Evolutionary conservation across 2,797 vertebrate species (phyloP).

Genomic region (Ptychadena robeensis): DNA sequence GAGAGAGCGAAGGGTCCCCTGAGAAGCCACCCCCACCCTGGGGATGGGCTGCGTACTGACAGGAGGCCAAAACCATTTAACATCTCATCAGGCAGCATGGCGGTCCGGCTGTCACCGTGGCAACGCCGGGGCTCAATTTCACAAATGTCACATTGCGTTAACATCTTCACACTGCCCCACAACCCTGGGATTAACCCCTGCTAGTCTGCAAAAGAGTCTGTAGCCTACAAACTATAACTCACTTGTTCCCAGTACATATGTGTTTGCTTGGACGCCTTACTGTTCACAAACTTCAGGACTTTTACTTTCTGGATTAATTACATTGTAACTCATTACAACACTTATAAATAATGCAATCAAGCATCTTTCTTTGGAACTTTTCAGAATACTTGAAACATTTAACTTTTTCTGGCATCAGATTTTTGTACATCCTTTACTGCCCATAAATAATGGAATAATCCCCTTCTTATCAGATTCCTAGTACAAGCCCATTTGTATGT

Average conservation of each 20-base stretch:
- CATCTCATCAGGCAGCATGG: conserved; percentile 97
- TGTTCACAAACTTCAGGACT: not conserved
- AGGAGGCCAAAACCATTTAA: conserved; percentile 92
- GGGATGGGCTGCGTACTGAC: conserved; percentile 75
- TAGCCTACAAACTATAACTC: not conserved
- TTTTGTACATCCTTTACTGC: conserved; percentile 53
- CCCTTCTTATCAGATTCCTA: conserved; percentile 64
- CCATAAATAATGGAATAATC: conserved; percentile 76
- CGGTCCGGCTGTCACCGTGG: conserved; percentile 91
- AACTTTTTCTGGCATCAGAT: not conserved
- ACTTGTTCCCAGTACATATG: not conserved
- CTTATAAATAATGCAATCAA: not conserved
- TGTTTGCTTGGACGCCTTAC: not conserved
- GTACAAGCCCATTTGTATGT: conserved; percentile 91
- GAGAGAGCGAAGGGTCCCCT: conserved; percentile 45
- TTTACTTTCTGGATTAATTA: not conserved
- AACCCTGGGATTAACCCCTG: conserved; percentile 70
- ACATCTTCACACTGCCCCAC: conserved; percentile 98
- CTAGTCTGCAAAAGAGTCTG: conserved; percentile 16
- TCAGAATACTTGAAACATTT: not conserved
- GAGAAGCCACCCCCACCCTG: conserved; percentile 67
- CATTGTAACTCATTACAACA: too few relatives aligned
- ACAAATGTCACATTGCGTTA: conserved; percentile 99
- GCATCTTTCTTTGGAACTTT: not conserved
- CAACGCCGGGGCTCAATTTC: conserved; percentile 98